Conservation (phyloP, 2,113 vertebrate species). For the Misgurnus anguillicaudatus region DNA sequence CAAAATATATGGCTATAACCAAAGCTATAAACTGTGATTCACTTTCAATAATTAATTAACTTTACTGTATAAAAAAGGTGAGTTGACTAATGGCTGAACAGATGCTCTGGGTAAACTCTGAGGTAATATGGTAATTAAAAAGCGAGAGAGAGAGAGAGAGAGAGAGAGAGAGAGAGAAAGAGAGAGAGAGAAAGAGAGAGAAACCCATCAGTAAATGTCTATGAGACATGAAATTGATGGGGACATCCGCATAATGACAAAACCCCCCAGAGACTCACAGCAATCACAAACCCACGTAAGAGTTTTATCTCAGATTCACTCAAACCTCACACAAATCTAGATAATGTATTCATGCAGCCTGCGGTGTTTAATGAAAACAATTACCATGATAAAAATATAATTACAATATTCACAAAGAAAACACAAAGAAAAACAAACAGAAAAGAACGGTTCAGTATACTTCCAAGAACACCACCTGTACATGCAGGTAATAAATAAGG, state of each 20-base stretch:
- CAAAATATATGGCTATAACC: no score
- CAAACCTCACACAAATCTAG: slow-evolving; percentile 5
- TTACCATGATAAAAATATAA: slow-evolving; percentile 17
- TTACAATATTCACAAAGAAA: slow-evolving; percentile 25
- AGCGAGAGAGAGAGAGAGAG: no score
- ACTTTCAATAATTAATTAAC: no score
- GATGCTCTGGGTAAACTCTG: neutral
- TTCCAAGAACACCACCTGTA: neutral
- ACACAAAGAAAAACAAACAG: slow-evolving; percentile 19
- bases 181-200: neutral
- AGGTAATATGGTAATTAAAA: neutral
- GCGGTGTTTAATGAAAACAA: slow-evolving; percentile 24
- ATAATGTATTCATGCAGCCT: slow-evolving; percentile 42
- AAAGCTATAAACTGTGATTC: no score
- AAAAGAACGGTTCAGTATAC: neutral
- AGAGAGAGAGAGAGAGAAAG: neutral
- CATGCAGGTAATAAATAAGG: neutral
- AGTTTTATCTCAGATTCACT: neutral
- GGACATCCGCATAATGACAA: slow-evolving; percentile 9
- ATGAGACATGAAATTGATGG: slow-evolving; percentile 9
- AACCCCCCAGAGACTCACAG: neutral
- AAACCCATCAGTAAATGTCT: neutral
- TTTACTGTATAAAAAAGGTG: neutral
- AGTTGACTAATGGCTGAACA: neutral
- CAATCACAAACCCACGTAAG: neutral